phyloP scores from a whole-genome alignment of 2,888 invertebrate genomes.

The Isotomurus palustris region DNA sequence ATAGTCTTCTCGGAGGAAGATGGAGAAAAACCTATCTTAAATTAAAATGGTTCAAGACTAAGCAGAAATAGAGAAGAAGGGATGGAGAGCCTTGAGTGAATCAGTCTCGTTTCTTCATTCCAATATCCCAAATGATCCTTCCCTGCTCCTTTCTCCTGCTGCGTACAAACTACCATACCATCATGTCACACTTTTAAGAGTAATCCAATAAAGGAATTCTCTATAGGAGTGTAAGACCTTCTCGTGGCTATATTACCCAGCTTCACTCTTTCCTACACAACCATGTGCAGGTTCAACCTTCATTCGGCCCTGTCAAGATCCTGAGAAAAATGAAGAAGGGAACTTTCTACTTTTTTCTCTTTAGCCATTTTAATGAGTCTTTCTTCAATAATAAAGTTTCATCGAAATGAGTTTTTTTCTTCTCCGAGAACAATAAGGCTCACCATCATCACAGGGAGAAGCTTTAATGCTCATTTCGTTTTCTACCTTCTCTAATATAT shows the following conservation, averaged over 20 bases:
- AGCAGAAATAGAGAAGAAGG: no score
- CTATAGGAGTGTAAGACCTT: no score
- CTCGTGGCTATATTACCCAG: no score
- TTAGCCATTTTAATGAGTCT: constrained; percentile 11
- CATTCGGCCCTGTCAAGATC: no score
- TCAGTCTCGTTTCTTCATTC: no score
- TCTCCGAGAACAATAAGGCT: constrained; percentile 10
- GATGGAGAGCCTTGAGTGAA: no score
- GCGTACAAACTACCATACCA: background rate
- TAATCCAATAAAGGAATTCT: constrained; percentile 11
- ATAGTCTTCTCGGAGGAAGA: constrained; percentile 8
- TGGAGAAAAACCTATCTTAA: constrained; percentile 9
- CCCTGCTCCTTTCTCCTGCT: background rate
- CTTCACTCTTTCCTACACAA: no score
- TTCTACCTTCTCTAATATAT: background rate
- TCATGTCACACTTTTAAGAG: no score
- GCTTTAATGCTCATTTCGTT: background rate
- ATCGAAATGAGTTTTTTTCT: constrained; percentile 9
- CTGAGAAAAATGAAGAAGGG: no score
- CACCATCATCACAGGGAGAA: background rate
- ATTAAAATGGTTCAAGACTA: constrained; percentile 16
- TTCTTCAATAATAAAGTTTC: constrained; percentile 13
- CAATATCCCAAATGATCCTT: no score
- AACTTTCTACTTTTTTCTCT: no score
- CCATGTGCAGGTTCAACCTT: no score